phyloP scores from a whole-genome alignment of 2,888 invertebrate species.

The Colostygia pectinataria region DNA sequence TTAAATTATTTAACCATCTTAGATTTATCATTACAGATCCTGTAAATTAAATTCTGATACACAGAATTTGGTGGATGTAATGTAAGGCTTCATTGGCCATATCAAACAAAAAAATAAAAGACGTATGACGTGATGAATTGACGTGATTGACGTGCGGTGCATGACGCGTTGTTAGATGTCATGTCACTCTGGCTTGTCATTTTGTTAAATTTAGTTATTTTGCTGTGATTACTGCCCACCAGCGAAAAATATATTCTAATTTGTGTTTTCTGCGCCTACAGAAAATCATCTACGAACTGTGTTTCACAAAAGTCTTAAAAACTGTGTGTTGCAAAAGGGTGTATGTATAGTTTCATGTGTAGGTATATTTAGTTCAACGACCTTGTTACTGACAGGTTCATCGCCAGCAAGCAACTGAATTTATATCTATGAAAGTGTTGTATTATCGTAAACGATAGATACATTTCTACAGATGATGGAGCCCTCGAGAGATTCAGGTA shows the following conservation, averaged over 20 bases:
- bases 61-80: no score
- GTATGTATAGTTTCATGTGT: slow-evolving; percentile 66
- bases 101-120: no score
- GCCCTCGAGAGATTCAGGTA: slow-evolving; percentile 79
- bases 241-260: slow-evolving; percentile 25
- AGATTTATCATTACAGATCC: no score
- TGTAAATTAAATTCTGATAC: no score
- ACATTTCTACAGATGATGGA: slow-evolving; percentile 69
- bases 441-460: slow-evolving; percentile 54
- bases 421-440: slow-evolving; percentile 75
- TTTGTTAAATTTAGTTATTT: slow-evolving; percentile 49
- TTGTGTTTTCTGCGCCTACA: slow-evolving; percentile 27
- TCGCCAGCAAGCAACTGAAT: slow-evolving; percentile 72
- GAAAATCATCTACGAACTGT: slow-evolving; percentile 30
- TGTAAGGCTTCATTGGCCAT: no score
- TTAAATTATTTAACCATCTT: no score
- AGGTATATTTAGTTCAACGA: slow-evolving; percentile 83
- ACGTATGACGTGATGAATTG: no score
- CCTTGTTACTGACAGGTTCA: slow-evolving; percentile 83
- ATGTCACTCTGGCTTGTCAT: slow-evolving; percentile 38
- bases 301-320: slow-evolving; percentile 42
- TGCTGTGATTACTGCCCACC: slow-evolving; percentile 41
- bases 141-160: no score
- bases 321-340: slow-evolving; percentile 50
- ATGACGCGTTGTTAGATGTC: slow-evolving; percentile 73